Evolutionary conservation across 2,113 vertebrate genomes (phyloP).

Genomic region (Hiodon tergisus): DNA sequence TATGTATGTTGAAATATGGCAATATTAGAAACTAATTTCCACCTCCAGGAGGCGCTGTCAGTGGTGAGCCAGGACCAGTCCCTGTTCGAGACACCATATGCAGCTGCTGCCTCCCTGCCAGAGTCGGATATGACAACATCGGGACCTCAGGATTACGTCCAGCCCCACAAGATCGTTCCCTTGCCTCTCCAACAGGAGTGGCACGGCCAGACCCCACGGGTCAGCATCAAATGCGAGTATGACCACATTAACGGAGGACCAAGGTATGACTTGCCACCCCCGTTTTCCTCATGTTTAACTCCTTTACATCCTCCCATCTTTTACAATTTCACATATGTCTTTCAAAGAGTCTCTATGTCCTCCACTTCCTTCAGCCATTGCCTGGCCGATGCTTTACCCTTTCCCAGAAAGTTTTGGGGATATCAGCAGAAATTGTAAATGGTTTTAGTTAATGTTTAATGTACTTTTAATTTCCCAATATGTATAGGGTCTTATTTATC

Average conservation of each 20-base stretch:
- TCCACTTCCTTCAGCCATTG: too few relatives aligned
- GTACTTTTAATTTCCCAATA: too few relatives aligned
- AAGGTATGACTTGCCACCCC: constrained; percentile 62
- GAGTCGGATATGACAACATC: constrained; percentile 98
- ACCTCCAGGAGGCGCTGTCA: constrained; percentile 90
- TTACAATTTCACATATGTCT: neutral
- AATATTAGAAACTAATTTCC: neutral
- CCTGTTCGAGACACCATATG: constrained; percentile 92
- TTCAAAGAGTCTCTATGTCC: too few relatives aligned
- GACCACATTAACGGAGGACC: constrained; percentile 89
- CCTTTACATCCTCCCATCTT: neutral
- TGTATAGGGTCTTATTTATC: too few relatives aligned
- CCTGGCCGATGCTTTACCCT: too few relatives aligned
- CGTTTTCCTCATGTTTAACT: neutral
- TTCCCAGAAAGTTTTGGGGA: too few relatives aligned
- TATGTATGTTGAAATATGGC: neutral
- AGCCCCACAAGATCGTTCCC: constrained; percentile 94
- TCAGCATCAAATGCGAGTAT: constrained; percentile 92
- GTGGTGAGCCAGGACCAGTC: constrained; percentile 99
- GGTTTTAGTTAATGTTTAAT: too few relatives aligned
- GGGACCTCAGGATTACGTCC: constrained; percentile 88
- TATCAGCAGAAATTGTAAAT: too few relatives aligned
- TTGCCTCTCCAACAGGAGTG: constrained; percentile 92
- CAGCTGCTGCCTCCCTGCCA: constrained; percentile 81
- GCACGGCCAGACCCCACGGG: constrained; percentile 85